Evolutionary conservation across 2,797 vertebrate species (phyloP), one percentile per base, ranked within the genome.

Genomic region (Harpagifer antarcticus): DNA sequence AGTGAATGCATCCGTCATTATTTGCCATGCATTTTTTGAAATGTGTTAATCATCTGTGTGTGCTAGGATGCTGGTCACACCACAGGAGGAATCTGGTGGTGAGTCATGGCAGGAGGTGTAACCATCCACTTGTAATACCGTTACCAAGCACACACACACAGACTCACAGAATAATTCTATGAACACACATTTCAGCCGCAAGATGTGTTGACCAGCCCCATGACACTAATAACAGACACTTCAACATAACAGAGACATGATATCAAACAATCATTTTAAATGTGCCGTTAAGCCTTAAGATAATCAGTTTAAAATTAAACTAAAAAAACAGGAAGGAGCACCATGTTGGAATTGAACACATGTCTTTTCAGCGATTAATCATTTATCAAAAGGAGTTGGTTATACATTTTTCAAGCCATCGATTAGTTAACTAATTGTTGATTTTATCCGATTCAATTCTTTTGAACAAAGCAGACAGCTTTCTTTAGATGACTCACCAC

Each of bases 101-200:
- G 92, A 93, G 84, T 95, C 94, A 94, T 81, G 75, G 76, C 49
- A 77, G 80, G 85, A 84, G 83, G 85, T 88, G 88, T 89, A 92
- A 91, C 92, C 92, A 93, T 89, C 84, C 87, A 84, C 90, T 88
- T 87, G 81, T 88, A 89, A 87, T 90, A 91, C 68, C 83, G 83
- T 76, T 49, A 70, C 81, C 63, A 61, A 55, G 79, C 65, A 58
- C 70, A 81, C 68, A 23, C 23, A 69, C 74, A 56, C 67, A 54
- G 42, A 65, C 49, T 66, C 16, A 66, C 68, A 48, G 54, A 63
- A 61, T 10, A 64, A 57, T 68, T 71, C 71, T 55, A 56, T 19
- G 50, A 76, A 76, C 68, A 79, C 72, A 80, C 69, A 71, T 63
- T 76, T 85, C 72, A 79, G 78, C 72, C 68, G 67, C 5, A 2